Base-by-base conservation (phyloP, 2,888 invertebrate species). In the Acronicta aceris region DNA sequence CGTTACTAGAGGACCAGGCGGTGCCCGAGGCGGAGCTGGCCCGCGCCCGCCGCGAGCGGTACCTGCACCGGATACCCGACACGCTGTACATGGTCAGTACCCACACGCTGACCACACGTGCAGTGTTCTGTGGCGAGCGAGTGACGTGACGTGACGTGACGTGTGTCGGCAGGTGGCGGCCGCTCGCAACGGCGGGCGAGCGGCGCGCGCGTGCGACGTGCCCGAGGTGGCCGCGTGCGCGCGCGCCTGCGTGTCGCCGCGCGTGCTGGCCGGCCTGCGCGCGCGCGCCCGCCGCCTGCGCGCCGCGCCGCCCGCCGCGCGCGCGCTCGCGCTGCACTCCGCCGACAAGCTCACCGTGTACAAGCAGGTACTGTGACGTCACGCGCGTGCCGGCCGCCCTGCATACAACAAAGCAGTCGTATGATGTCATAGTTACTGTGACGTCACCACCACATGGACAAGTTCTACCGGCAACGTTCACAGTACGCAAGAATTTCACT, bases 51-150 rank as follows among this genome's bases (percentile, higher is more conserved):
- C 95, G 97, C 55, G 96, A 96, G 40, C 95, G 97, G 21, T 97
- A 97, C 84, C 95, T 97, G 83, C 97, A 97, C 52, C 96, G 97
- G 86, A 98, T 99, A 85, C 99, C 99, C 0, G 99, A 99, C 90
- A 98, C 98, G 0, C 94, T 99, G 54, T 99, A 99, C 86, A 99
- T 99, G 99, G 96, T 96, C 59, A 80, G 83, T 63, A 3, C 1
- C 10, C 33, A 12, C 33, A 33, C 33, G 25, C 12, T 42, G 13
- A 7, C 0, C 1, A 0, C 71, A 85, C 30, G 8, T 30, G 30
- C 2, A 2, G 1, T 30, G 25, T 25, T 2, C 5, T 4, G 25
- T 4, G 25, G 4, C 25, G 5, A n/a, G n/a, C n/a, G n/a, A n/a
- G n/a, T n/a, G n/a, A n/a, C n/a, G n/a, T n/a, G n/a, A n/a, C n/a